Evolutionary conservation across 2,888 invertebrate species (phyloP).

Genomic region (Pandemis cinnamomeana): DNA sequence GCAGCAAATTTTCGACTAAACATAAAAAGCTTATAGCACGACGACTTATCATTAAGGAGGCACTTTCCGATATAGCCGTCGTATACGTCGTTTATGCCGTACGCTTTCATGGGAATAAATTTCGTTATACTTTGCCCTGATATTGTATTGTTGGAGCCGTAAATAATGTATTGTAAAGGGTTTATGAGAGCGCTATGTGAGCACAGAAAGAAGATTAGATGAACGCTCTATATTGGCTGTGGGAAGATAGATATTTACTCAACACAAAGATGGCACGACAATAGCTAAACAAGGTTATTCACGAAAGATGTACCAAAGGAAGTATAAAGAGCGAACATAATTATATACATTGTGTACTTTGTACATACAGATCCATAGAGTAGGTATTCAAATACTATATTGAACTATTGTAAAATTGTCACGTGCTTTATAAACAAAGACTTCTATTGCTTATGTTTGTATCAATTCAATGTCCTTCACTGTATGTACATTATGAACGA

Average conservation of each 20-base stretch:
- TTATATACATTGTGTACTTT: neutral
- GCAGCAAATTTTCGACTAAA: slow-evolving; percentile 34
- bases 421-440: neutral
- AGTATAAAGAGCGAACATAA: neutral
- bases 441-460: neutral
- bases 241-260: slow-evolving; percentile 28
- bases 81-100: slow-evolving; percentile 17
- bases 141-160: slow-evolving; percentile 37
- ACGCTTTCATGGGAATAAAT: slow-evolving; percentile 34
- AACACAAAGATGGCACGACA: slow-evolving; percentile 33
- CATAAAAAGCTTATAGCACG: slow-evolving; percentile 23
- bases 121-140: slow-evolving; percentile 34
- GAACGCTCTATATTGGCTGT: slow-evolving; percentile 28
- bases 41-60: slow-evolving; percentile 27
- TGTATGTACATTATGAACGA: neutral
- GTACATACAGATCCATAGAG: neutral
- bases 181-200: slow-evolving; percentile 37
- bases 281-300: slow-evolving; percentile 30
- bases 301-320: slow-evolving; percentile 6
- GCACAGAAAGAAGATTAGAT: slow-evolving; percentile 36
- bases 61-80: slow-evolving; percentile 12
- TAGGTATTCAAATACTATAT: neutral
- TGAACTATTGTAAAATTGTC: neutral
- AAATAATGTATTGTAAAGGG: slow-evolving; percentile 39
- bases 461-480: neutral